Evolutionary conservation across 2,888 invertebrate genomes (phyloP), one percentile per base, ranked within the genome.

Genomic region (Rhagonycha lutea): DNA sequence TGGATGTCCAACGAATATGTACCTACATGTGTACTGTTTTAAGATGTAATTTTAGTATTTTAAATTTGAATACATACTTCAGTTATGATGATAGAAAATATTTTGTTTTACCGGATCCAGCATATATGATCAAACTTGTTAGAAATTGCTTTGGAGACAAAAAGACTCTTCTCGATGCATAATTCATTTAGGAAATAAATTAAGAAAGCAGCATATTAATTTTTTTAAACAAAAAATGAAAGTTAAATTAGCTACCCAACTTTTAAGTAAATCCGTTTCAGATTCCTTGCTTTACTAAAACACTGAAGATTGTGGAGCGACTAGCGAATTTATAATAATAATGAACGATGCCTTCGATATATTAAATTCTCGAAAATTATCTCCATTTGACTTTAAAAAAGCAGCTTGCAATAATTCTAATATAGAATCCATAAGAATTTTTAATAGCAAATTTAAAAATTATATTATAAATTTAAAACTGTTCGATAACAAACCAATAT

Each of bases 321-420:
- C 83, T 14, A 70, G 76, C 14, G 32, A 75, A 61, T 83, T 83
- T 74, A 74, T 81, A 11, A 70, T 71, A 69, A 72, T 78, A n/a
- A 29, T 82, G 4, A 81, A 83, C 76, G 68, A 78, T 71, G 28
- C 80, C 4, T 83, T 83, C 70, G 82, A 83, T 76, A 75, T 83
- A 14, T 75, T 82, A 10, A 82, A 83, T 78, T 79, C 79, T 14
- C 3, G 26, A 26, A 26, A 26, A 26, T 26, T 26, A 26, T n/a
- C 5, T 26, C 26, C 5, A 26, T 26, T 26, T 26, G 26, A 26
- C 0, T 26, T 2, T 26, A 26, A 26, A 26, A 26, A n/a, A n/a
- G n/a, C n/a, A n/a, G n/a, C n/a, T n/a, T n/a, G n/a, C n/a, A n/a
- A n/a, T n/a, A n/a, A n/a, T n/a, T n/a, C n/a, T n/a, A n/a, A n/a